Percentiles rank a stretch among this genome's conserved stretches.
Evolutionary conservation across 2,113 vertebrate species (phyloP).

Genomic region (Gorsachius goisagi): DNA sequence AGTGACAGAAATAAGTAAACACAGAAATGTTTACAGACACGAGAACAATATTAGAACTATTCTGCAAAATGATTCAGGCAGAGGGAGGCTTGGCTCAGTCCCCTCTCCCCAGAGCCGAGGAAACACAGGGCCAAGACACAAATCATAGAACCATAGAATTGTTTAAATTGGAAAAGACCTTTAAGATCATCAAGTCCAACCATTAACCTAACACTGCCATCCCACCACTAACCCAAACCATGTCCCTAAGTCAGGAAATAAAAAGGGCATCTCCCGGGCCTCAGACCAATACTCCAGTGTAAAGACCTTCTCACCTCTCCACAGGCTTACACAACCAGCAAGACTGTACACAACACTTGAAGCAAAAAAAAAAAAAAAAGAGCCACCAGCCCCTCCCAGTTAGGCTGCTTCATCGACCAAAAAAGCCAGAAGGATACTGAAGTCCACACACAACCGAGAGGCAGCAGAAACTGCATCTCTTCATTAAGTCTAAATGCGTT

Average conservation of each 20-base stretch:
- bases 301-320: neutral
- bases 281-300: neutral
- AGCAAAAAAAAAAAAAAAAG: neutral
- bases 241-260: neutral
- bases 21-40: neutral
- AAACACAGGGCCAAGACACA: neutral
- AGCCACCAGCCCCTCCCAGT: neutral
- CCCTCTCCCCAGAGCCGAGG: neutral
- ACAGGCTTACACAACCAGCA: rapidly evolving
- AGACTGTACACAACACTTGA: neutral
- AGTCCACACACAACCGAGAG: too few species aligned
- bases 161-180: too few species aligned
- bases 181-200: too few species aligned
- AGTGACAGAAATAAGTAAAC: neutral
- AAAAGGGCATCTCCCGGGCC: neutral
- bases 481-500: neutral
- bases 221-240: too few species aligned
- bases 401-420: too few species aligned
- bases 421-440: neutral
- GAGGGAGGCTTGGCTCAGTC: neutral
- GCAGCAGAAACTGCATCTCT: neutral
- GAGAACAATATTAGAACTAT: neutral
- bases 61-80: neutral
- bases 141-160: too few species aligned
- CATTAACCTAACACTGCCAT: too few species aligned